phyloP scores from a whole-genome alignment of 2,888 invertebrate genomes.

The Oithona nana region DNA sequence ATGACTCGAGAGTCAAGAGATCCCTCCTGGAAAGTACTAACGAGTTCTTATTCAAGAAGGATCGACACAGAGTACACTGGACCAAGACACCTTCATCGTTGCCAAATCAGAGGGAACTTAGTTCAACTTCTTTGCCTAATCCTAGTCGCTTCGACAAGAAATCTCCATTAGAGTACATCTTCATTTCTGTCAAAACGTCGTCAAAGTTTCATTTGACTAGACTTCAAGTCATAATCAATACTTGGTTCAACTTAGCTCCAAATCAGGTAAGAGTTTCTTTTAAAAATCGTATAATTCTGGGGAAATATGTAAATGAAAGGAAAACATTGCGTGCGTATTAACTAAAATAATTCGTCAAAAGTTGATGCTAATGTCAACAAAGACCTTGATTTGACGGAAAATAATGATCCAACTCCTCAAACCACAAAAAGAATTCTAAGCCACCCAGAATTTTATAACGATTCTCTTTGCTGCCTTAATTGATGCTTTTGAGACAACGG shows the following conservation, averaged over 20 bases:
- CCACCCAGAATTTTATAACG: too few species aligned
- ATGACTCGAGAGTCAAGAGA: background rate
- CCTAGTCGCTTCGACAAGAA: background rate
- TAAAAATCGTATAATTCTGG: too few species aligned
- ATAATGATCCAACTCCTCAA: too few species aligned
- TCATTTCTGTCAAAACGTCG: conserved; percentile 8
- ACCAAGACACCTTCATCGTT: background rate
- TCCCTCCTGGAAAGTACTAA: background rate
- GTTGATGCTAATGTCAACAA: too few species aligned
- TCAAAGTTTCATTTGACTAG: background rate
- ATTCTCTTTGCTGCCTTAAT: too few species aligned
- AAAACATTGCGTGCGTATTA: too few species aligned
- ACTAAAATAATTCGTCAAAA: too few species aligned
- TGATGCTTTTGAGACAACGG: too few species aligned
- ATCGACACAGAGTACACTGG: background rate
- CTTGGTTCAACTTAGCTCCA: conserved; percentile 3
- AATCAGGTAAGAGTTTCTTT: conserved; percentile 70
- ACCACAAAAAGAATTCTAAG: too few species aligned
- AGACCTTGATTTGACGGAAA: too few species aligned
- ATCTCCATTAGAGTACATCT: conserved; percentile 24
- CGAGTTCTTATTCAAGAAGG: background rate
- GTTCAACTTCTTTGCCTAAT: background rate
- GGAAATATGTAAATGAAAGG: too few species aligned
- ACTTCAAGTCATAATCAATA: conserved; percentile 1
- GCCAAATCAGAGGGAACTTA: background rate